Evolutionary conservation across 2,888 invertebrate genomes (phyloP), one percentile per base, ranked within the genome.

Genomic region (Germaria angustata): DNA sequence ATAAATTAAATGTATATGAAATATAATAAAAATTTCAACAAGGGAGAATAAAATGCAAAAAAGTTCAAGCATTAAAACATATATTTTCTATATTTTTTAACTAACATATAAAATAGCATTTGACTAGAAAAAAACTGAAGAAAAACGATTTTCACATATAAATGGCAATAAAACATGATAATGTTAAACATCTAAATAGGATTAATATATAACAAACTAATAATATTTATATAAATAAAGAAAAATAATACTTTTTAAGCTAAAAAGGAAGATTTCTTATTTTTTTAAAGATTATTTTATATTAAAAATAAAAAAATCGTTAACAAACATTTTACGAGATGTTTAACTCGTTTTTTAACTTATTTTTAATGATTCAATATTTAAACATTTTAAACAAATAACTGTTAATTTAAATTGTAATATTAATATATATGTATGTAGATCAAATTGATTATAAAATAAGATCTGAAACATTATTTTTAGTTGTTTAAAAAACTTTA

Each of bases 171-270:
- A 66, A 63, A 53, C 49, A 41, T 32, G 36, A 68, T 76, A 32
- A 75, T 63, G 34, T 68, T 65, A 49, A 57, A 69, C 15, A 63
- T 76, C 41, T 77, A 69, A 68, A 65, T 77, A 77, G 68, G 63
- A 80, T 83, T 65, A 49, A 63, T 72, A 20, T 76, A 77, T 39
- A 83, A 83, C 76, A 68, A 59, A 69, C 34, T 75, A 81, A 68
- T 81, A 73, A 53, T 22, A 61, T 66, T n/a, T 65, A 66, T 73
- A 36, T 65, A 72, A 69, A 68, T 71, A 79, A 81, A 65, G 41
- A 73, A 73, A 84, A 84, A 79, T 79, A 81, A 79, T 81, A 81
- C 81, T 79, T 78, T 84, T 81, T 80, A 72, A 84, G 75, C 78
- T 75, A 84, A 81, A 84, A 84, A 69, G 75, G 68, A 81, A 71